These are phyloP conservation scores for Barnardius zonarius DNA, from an alignment of 2,113 vertebrate genomes.

Conservation along the genomic window DNA sequence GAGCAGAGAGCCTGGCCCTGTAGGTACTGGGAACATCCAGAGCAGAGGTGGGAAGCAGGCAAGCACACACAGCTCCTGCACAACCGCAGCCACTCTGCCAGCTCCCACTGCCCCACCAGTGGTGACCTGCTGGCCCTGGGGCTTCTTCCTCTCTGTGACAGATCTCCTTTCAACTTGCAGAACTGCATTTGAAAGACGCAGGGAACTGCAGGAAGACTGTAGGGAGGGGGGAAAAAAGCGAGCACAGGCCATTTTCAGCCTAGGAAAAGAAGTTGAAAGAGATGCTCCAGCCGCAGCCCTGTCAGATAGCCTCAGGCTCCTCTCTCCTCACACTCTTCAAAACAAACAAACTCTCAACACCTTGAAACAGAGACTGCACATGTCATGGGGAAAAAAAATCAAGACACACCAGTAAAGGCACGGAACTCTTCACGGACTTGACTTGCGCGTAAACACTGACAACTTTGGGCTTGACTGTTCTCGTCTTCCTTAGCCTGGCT, in stretches of 20 bases:
- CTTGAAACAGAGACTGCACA: conserved; percentile 32
- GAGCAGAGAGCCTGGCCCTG: neutral
- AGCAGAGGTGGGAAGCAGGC: neutral
- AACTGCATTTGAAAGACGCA: neutral
- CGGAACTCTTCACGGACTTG: neutral
- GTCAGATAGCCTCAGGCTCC: conserved; percentile 34
- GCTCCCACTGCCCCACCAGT: neutral
- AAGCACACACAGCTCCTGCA: neutral
- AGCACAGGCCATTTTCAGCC: neutral
- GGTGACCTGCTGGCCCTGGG: rapidly evolving
- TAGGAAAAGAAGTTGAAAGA: conserved; percentile 35
- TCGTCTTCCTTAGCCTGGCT: neutral
- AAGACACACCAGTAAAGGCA: neutral
- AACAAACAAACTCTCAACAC: conserved; percentile 28
- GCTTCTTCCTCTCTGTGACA: neutral
- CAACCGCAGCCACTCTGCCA: neutral
- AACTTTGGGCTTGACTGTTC: neutral
- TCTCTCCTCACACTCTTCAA: conserved; percentile 10
- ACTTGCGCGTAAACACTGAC: neutral
- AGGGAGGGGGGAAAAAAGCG: neutral
- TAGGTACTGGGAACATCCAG: neutral
- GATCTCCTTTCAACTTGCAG: neutral
- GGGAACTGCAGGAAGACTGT: neutral
- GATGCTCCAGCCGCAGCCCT: neutral
- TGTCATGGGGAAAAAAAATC: neutral